Evolutionary conservation across 2,797 vertebrate species (phyloP), one percentile per base, ranked within the genome.

Genomic region (Coreius guichenoti): DNA sequence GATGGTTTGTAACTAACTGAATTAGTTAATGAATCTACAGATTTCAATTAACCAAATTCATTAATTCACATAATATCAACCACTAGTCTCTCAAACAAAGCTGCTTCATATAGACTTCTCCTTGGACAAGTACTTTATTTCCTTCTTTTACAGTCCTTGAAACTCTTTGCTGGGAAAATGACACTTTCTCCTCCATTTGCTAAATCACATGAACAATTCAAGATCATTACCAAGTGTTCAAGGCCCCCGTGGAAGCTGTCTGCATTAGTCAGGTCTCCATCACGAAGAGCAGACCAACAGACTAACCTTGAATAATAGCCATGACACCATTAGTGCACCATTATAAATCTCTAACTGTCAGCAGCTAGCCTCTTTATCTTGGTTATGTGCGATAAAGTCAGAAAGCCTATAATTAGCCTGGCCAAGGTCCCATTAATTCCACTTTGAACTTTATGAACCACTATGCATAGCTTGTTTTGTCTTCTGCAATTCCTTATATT

Each of bases 331-430:
- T 70, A 81, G 14, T 36, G 67, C 39, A 31, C 67, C 47, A 47
- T 68, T 58, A 70, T 61, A 47, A 47, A 79, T 47, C 26, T 72
- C 36, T 31, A 36, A 39, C 49, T 58, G 83, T 70, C 75, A 84
- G 67, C 75, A 47, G 39, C 23, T 26, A 47, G 36, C 36, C 73
- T 77, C n/a, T 84, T 84, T 56, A 74, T 80, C 81, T 67, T 54
- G 17, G 80, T 81, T 56, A 84, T 79, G 45, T 78, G 51, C 39
- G 75, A 84, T 84, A 33, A 77, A 65, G 47, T 39, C 49, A 81
- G 69, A 69, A 69, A 69, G 65, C 49, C 73, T 65, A 76, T 49
- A 70, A 73, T 77, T 82, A 72, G 31, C 76, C 51, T 61, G 67
- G 51, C 51, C 36, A 63, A 5, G 8, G 39, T 49, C 67, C 75